A percentile compares a stretch with the other conserved stretches of the same genome.
Conservation (phyloP, 2,888 invertebrate species). For the Sinodicranocentrus sp. region DNA sequence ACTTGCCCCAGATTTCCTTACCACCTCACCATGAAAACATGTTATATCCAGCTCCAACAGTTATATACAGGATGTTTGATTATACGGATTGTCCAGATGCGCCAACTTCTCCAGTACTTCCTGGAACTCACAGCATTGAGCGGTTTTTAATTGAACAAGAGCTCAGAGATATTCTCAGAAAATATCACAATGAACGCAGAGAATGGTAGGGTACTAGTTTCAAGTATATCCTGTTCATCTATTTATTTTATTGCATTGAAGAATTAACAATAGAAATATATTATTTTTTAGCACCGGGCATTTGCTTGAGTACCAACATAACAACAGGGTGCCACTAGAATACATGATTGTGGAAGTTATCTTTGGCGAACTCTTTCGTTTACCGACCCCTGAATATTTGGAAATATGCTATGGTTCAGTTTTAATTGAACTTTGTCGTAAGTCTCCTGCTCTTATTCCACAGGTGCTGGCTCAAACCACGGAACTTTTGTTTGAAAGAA, state of each 20-base stretch:
- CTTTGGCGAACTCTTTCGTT: slow-evolving; percentile 94
- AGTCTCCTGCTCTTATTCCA: slow-evolving; percentile 98
- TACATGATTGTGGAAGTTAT: slow-evolving; percentile 99
- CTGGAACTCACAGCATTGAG: slow-evolving; percentile 98
- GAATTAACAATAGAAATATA: neutral
- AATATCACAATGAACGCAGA: slow-evolving; percentile 92
- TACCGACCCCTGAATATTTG: slow-evolving; percentile 92
- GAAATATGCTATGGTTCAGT: slow-evolving; percentile 97
- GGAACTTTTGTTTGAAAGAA: slow-evolving; percentile 96
- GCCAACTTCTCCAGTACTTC: slow-evolving; percentile 85
- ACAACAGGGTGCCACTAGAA: slow-evolving; percentile 95
- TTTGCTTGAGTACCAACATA: slow-evolving; percentile 93
- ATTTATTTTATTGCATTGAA: too few species aligned
- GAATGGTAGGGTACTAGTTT: slow-evolving; percentile 84
- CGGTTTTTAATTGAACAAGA: slow-evolving; percentile 99
- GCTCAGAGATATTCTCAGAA: slow-evolving; percentile 93
- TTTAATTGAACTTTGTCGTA: slow-evolving; percentile 96
- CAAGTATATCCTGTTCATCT: neutral
- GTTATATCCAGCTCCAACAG: slow-evolving; percentile 95
- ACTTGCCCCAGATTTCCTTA: slow-evolving; percentile 92
- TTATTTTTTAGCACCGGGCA: slow-evolving; percentile 86
- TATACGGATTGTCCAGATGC: slow-evolving; percentile 98
- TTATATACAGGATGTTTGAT: slow-evolving; percentile 98
- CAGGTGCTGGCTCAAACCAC: slow-evolving; percentile 98
- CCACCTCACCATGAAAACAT: slow-evolving; percentile 95